phyloP scores from a whole-genome alignment of 2,113 vertebrate genomes.

The Daubentonia madagascariensis region DNA sequence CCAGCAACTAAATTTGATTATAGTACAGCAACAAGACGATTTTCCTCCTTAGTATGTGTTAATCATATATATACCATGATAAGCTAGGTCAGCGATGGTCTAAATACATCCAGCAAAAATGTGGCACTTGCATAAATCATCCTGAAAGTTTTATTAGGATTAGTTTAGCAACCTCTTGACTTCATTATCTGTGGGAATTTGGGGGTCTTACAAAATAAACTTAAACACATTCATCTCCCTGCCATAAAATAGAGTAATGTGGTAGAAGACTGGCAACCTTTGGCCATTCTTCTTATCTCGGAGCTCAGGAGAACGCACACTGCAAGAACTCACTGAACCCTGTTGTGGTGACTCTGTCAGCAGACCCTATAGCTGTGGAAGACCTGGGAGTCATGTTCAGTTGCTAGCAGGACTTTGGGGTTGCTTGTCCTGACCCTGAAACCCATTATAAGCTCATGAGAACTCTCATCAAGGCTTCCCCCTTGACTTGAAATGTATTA shows the following conservation, averaged over 20 bases:
- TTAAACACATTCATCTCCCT: neutral
- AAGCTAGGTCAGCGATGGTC: neutral
- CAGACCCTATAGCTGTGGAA: neutral
- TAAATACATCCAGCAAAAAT: neutral
- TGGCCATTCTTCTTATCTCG: neutral
- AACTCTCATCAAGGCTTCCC: neutral
- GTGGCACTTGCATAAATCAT: constrained; percentile 19
- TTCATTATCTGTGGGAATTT: constrained; percentile 40
- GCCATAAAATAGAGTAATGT: neutral
- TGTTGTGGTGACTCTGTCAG: neutral
- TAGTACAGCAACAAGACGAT: neutral
- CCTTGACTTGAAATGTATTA: neutral
- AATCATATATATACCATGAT: neutral
- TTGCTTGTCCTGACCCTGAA: neutral
- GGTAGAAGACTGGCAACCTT: neutral
- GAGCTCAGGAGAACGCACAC: neutral
- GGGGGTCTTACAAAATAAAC: constrained; percentile 26
- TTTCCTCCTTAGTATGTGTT: neutral
- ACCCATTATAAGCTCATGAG: neutral
- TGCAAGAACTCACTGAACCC: neutral
- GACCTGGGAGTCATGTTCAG: neutral
- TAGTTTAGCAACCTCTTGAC: constrained; percentile 21
- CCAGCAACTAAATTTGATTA: neutral
- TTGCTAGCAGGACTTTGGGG: neutral
- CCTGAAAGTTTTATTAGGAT: constrained; percentile 44